Evolutionary conservation across 2,888 invertebrate genomes (phyloP), one percentile per base, ranked within the genome.

Genomic region (Smittia aterrima): DNA sequence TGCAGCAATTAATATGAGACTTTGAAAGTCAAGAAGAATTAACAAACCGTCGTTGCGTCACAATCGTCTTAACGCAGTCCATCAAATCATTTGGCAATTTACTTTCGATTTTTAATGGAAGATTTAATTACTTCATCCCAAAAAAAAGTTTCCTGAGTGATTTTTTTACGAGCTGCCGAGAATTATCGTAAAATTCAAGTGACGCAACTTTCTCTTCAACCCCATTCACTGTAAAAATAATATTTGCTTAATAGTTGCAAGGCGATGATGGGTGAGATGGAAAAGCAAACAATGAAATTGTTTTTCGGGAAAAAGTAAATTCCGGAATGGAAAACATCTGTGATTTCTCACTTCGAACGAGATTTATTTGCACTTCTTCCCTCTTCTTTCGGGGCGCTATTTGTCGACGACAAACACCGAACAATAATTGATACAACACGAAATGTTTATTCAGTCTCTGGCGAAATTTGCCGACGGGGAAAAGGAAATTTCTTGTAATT

Each of bases 361-460:
- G 27, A 22, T 54, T 24, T 70, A 70, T 70, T 70, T 70, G 47
- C 70, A 22, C 53, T 16, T 53, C 47, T 25, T 27, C 70, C 20
- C 53, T 41, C 47, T 25, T 27, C 70, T 41, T 70, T 41, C 47
- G 47, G 58, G n/a, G n/a, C 32, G 53, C 18, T 70, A 38, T 72
- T 72, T 72, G 72, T 32, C 62, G 11, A 62, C 24, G 16, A 16
- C 72, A 72, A 72, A 72, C 72, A 62, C 25, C 16, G 53, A 53
- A 71, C 70, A 71, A 71, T 71, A 71, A 71, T 71, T 71, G 70
- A 71, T 71, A 71, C 41, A 71, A 71, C 70, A 71, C 70, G 54
- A 54, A 71, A 53, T 71, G 70, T 72, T 72, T 72, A 11, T 22
- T 53, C 25, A 72, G 20, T 62, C 62, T 1, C 20, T 9, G n/a